Percentiles rank a stretch among this genome's conserved stretches.
phyloP scores from a whole-genome alignment of 2,113 vertebrate genomes.

The Brachionichthys hirsutus region DNA sequence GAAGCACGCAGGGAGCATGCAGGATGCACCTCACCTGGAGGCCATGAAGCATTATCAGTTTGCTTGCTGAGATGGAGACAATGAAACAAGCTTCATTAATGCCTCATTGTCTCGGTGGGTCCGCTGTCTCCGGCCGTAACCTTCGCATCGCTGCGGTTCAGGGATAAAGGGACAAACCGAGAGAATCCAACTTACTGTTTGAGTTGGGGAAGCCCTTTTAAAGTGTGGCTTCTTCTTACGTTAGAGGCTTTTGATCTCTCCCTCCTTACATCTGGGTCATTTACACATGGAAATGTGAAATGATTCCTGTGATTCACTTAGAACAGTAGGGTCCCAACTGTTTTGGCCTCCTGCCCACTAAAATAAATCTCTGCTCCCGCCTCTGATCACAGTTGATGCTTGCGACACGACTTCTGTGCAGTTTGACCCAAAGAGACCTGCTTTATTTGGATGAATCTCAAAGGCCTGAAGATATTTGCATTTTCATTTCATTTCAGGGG shows the following conservation, averaged over 20 bases:
- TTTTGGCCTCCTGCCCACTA: neutral
- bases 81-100: neutral
- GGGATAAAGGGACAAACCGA: no score
- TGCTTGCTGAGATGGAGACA: neutral
- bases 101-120: neutral
- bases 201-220: no score
- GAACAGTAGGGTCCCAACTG: no score
- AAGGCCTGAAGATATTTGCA: neutral
- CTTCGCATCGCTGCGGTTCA: no score
- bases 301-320: no score
- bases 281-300: neutral
- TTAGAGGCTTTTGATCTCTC: neutral
- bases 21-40: slow-evolving; percentile 51
- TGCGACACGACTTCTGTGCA: neutral
- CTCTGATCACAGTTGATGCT: neutral
- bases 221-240: no score
- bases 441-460: neutral
- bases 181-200: no score
- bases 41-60: slow-evolving; percentile 23
- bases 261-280: neutral
- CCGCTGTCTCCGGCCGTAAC: neutral
- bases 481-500: neutral
- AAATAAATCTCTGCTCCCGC: slow-evolving; percentile 1
- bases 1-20: slow-evolving; percentile 36
- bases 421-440: no score